Evolutionary conservation across 2,113 vertebrate species (phyloP), one percentile per base, ranked within the genome.

Genomic region (Eurystomus gularis): DNA sequence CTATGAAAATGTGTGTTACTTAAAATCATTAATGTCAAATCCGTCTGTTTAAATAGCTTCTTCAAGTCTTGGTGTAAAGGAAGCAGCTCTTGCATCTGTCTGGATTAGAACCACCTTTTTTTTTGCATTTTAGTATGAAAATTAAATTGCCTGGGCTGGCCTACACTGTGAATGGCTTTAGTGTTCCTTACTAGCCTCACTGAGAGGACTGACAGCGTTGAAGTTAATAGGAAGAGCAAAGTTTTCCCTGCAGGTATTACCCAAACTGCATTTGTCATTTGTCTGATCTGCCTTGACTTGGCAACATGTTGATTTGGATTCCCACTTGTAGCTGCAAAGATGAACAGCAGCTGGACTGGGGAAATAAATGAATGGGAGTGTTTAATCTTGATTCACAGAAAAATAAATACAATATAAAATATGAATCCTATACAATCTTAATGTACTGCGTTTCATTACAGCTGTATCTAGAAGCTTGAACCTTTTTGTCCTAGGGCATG

Each of bases 271-370:
- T 13, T 39, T 73, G 88, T 24, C 4, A 4, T 37, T 54, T 13
- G 15, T 33, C 37, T 66, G 49, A 16, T 61, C 46, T 26, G 4
- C 15, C 17, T 28, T 28, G 7, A 6, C 35, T 62, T 70, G 19
- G 9, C 37, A 60, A 7, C 0, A 0, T 11, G 33, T n/a, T 49
- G 44, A 51, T n/a, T n/a, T n/a, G n/a, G n/a, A n/a, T 24, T 80
- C 62, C 19, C 26, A 78, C 58, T 31, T 37, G 31, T 49, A 40
- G 33, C 68, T 88, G 24, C 49, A 13, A n/a, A 58, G 52, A 51
- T n/a, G 62, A 88, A 8, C 40, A 58, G 26, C 5, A 10, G 25
- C 35, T 83, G n/a, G 40, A 46, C 10, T 37, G 37, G 37, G 44
- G n/a, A 28, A 46, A 19, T 26, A 40, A 82, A 77, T 14, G 28